Evolutionary conservation across 2,888 invertebrate genomes (phyloP), one percentile per base, ranked within the genome.

Genomic region (Eupithecia exiguata): DNA sequence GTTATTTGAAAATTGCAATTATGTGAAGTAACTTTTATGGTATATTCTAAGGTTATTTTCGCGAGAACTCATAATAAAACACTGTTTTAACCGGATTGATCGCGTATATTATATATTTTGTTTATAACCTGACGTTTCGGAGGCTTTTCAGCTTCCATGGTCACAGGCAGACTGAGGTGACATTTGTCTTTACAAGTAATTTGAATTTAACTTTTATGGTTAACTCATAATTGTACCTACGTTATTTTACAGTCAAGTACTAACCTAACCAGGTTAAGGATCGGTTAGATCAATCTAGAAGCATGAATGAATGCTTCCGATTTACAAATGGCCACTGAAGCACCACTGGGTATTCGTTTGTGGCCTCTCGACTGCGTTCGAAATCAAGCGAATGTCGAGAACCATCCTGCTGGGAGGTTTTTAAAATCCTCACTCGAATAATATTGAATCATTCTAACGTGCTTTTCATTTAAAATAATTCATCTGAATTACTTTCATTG

Each of bases 361-460:
- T 72, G 80, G 77, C 76, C 84, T 82, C 86, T 88, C 83, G 78
- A 86, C 80, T 58, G 81, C 80, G 83, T 86, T 86, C 84, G 82
- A 83, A 88, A 88, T 88, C 84, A 84, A 81, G 84, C 81, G 77
- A 78, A 81, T 36, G 78, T 84, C 78, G 76, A 88, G 86, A 70
- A 82, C 81, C 71, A 74, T 74, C 38, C 36, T 67, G 68, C 67
- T 40, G 12, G 36, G 40, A 63, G 71, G 40, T n/a, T 49, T 30
- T 71, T 43, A 53, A 70, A 74, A 75, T 21, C 49, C 53, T 69
- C 67, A 63, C 30, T 40, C 30, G 66, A 62, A 62, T 62, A 4
- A 30, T 14, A 25, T n/a, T n/a, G n/a, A n/a, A n/a, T 61, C 30
- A 30, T 61, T 61, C 30, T 30, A 30, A 58, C 21, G 21, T 21